Conservation (phyloP, 1,140 invertebrate species). For the Eriosoma lanigerum region DNA sequence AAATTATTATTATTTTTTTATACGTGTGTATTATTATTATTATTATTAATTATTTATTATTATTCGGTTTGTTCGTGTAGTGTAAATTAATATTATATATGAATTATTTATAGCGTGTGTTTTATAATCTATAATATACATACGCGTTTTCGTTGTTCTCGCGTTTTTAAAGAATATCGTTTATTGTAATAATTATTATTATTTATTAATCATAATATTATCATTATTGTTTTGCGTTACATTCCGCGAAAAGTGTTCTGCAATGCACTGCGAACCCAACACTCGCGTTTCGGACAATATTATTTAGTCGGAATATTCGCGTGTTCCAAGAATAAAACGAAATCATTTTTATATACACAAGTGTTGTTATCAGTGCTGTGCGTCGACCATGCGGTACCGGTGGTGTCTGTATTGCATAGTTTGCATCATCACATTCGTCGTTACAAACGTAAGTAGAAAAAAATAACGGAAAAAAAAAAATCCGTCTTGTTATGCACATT, state of each 20-base stretch:
- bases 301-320: slow-evolving; percentile 20
- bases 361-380: slow-evolving; percentile 30
- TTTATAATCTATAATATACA: neutral
- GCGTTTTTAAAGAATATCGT: too few relatives aligned
- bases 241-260: slow-evolving; percentile 13
- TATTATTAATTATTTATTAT: too few relatives aligned
- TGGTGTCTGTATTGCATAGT: slow-evolving; percentile 33
- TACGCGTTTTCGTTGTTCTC: too few relatives aligned
- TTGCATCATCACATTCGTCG: slow-evolving; percentile 24
- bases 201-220: too few relatives aligned
- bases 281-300: neutral
- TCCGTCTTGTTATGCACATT: slow-evolving; percentile 3
- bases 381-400: slow-evolving; percentile 48
- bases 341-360: neutral
- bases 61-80: neutral
- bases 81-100: neutral
- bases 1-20: slow-evolving; percentile 40
- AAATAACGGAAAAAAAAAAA: neutral
- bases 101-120: neutral
- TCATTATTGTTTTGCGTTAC: neutral
- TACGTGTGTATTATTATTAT: neutral
- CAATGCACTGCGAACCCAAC: slow-evolving; percentile 11
- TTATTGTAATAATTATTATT: too few relatives aligned
- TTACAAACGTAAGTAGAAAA: slow-evolving; percentile 36
- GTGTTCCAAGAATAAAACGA: slow-evolving; percentile 10